Percentiles rank a stretch among this genome's conserved stretches.
Conservation (phyloP, 2,888 invertebrate species). For the Eubasilissa splendida region DNA sequence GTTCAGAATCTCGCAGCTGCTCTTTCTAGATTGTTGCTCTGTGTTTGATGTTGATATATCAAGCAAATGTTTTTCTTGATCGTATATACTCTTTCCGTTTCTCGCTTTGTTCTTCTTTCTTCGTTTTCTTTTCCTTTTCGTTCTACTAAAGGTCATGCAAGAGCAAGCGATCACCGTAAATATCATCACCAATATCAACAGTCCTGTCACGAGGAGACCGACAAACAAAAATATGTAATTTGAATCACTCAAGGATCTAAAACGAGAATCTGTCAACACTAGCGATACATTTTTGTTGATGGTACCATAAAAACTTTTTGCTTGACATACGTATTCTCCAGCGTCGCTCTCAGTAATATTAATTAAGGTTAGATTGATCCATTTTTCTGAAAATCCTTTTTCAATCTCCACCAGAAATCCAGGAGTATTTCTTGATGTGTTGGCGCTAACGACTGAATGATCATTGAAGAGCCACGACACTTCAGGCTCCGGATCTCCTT, state of each 20-base stretch:
- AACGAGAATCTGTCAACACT: conserved; percentile 59
- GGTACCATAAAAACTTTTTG: conserved; percentile 78
- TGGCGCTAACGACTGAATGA: conserved; percentile 72
- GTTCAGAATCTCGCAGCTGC: conserved; percentile 78
- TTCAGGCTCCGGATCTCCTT: conserved; percentile 88
- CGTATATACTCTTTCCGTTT: conserved; percentile 82
- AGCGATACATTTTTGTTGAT: conserved; percentile 75
- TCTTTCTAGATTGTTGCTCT: conserved; percentile 72
- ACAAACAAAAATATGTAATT: conserved; percentile 69
- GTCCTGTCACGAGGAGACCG: conserved; percentile 80
- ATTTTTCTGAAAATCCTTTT: conserved; percentile 62
- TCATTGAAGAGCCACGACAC: conserved; percentile 89
- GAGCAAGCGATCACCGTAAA: conserved; percentile 71
- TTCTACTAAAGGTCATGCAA: conserved; percentile 66
- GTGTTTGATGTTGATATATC: conserved; percentile 85
- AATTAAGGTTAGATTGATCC: conserved; percentile 87
- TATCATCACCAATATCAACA: conserved; percentile 78
- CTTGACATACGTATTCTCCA: conserved; percentile 88
- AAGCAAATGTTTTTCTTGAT: conserved; percentile 89
- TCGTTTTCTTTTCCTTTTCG: conserved; percentile 73
- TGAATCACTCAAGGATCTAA: conserved; percentile 31
- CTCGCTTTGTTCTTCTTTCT: conserved; percentile 83
- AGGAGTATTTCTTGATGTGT: conserved; percentile 68
- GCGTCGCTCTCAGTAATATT: conserved; percentile 88
- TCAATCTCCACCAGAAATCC: conserved; percentile 61